phyloP scores from a whole-genome alignment of 2,888 invertebrate species.

The Torymus aiolomorphi region DNA sequence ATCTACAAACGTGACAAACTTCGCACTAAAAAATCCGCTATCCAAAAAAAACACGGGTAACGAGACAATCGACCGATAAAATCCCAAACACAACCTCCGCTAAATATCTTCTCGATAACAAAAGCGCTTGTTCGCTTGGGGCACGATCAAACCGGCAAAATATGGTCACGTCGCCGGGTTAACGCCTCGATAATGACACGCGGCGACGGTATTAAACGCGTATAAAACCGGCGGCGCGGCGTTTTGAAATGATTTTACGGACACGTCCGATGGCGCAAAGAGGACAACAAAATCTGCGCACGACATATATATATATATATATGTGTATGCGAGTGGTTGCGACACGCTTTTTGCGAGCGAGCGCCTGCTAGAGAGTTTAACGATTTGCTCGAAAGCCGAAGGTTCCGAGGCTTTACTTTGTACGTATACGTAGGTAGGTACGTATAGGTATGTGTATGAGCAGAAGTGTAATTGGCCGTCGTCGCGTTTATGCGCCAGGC shows the following conservation, averaged over 20 bases:
- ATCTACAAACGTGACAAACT: too few species aligned
- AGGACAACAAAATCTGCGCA: conserved; percentile 18
- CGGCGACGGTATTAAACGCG: neutral
- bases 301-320: neutral
- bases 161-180: conserved; percentile 41
- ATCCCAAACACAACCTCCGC: neutral
- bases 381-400: conserved; percentile 20
- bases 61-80: too few species aligned
- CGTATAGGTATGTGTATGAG: neutral
- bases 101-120: neutral
- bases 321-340: neutral
- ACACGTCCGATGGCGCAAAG: conserved; percentile 47
- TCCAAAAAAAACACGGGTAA: neutral
- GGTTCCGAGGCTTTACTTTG: conserved; percentile 15
- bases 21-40: too few species aligned
- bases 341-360: conserved; percentile 1
- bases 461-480: conserved; percentile 18
- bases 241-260: conserved; percentile 49
- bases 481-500: neutral
- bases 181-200: conserved; percentile 41
- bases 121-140: neutral
- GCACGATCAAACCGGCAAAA: neutral
- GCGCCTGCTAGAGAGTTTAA: neutral
- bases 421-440: neutral
- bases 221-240: conserved; percentile 36